Conservation (phyloP, 1,140 invertebrate species). For the Drosophila mayri region DNA sequence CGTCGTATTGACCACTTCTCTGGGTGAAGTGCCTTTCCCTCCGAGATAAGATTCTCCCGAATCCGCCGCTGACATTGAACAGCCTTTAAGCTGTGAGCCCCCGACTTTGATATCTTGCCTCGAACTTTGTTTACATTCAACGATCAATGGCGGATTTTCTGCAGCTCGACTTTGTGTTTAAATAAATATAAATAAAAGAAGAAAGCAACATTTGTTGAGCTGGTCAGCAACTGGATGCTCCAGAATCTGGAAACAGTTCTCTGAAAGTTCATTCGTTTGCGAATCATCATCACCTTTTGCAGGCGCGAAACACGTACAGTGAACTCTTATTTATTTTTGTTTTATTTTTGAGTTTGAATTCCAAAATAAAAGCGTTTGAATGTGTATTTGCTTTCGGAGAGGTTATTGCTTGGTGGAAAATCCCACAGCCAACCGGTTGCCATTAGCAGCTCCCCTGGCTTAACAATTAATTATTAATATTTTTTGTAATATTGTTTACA, state of each 20-base stretch:
- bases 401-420: slow-evolving; percentile 44
- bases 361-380: slow-evolving; percentile 15
- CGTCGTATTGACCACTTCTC: slow-evolving; percentile 17
- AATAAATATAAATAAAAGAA: not conserved
- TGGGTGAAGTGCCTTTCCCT: slow-evolving; percentile 36
- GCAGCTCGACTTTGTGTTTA: not conserved
- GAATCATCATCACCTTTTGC: slow-evolving; percentile 24
- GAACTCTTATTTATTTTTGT: slow-evolving; percentile 32
- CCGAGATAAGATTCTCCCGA: slow-evolving; percentile 54
- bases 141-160: slow-evolving; percentile 13
- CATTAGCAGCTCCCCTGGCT: not conserved
- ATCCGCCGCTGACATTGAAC: slow-evolving; percentile 41
- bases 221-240: slow-evolving; percentile 41
- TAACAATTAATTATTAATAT: slow-evolving; percentile 28
- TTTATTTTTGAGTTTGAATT: slow-evolving; percentile 7
- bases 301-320: slow-evolving; percentile 22
- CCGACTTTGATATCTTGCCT: slow-evolving; percentile 19
- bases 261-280: slow-evolving; percentile 16
- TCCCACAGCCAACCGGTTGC: slow-evolving; percentile 32
- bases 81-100: not conserved
- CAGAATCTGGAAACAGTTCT: slow-evolving; percentile 5
- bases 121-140: slow-evolving; percentile 27
- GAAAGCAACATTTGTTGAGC: slow-evolving; percentile 32
- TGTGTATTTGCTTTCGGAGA: slow-evolving; percentile 9
- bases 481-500: slow-evolving; percentile 1